Base-by-base conservation (phyloP, 2,888 invertebrate genomes). In the Spicauda simplicius region DNA sequence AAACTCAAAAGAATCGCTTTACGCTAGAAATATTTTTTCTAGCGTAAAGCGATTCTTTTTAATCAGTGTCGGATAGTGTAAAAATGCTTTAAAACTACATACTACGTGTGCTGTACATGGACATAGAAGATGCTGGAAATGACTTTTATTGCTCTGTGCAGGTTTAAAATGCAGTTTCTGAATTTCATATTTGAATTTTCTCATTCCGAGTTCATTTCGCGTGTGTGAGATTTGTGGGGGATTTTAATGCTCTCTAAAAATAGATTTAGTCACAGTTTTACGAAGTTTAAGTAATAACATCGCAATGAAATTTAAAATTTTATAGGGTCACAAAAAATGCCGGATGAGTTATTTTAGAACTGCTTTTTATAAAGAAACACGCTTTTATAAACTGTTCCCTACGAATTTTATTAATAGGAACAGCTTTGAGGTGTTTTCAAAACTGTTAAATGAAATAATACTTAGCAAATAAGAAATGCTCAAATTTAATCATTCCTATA, bases 121-220 rank as follows among this genome's bases (percentile, higher is more conserved):
- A 37, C 33, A 20, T 37, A 41, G 12, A 41, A 19, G 25, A 25
- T 41, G 19, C 57, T 19, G n/a, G 45, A 45, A 37, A 20, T 8
- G 58, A 8, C 58, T 48, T 50, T 60, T 50, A 60, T 60, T 8
- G 16, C 30, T 12, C n/a, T 10, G n/a, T n/a, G 33, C 59, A 60
- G 59, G 50, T 60, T 50, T 41, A 20, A 60, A 50, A 20, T 59
- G 50, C 59, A 12, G 10, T 30, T 60, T 30, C 59, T 50, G 59
- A 33, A 60, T 60, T 60, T 60, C n/a, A 60, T 60, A 60, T 60
- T 59, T 60, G 48, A 60, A 60, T 50, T 60, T 60, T 60, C 30
- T n/a, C 19, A 41, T 45, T 59, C 25, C 25, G 18, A 60, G 16
- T 18, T 60, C 48, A 60, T 60, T 60, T 60, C 59, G n/a, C 59